phyloP scores from a whole-genome alignment of 2,797 vertebrate species.

The Typhlichthys subterraneus region DNA sequence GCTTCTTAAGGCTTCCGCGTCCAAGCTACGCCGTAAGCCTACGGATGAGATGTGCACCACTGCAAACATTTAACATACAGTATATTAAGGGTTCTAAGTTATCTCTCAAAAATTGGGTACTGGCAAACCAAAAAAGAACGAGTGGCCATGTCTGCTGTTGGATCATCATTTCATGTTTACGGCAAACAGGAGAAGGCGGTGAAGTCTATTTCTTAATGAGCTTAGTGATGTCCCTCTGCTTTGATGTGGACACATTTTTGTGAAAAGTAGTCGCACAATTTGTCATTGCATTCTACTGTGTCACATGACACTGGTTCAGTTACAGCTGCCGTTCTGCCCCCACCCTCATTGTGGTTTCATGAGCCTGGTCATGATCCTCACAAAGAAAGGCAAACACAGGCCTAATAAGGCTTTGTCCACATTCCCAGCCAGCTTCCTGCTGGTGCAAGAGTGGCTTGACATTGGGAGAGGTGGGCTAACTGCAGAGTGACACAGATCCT shows the following conservation, averaged over 20 bases:
- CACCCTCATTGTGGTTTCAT: not conserved
- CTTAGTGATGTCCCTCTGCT: conserved; percentile 35
- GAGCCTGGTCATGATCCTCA: conserved; percentile 27
- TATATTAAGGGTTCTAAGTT: no score
- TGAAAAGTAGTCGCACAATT: conserved; percentile 13
- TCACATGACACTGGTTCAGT: not conserved
- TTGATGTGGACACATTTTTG: conserved; percentile 54
- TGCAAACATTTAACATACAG: no score
- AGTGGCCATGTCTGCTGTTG: no score
- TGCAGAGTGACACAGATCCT: conserved; percentile 54
- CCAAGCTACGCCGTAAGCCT: no score
- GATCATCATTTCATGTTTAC: not conserved
- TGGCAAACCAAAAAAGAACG: no score
- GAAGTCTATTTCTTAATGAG: conserved; percentile 62
- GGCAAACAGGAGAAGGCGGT: conserved; percentile 17
- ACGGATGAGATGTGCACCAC: no score
- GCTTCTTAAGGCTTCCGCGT: no score
- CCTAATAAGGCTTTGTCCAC: conserved; percentile 25
- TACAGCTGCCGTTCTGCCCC: conserved; percentile 6
- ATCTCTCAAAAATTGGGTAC: no score
- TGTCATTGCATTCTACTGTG: conserved; percentile 8
- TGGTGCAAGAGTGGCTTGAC: conserved; percentile 19
- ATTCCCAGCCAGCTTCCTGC: conserved; percentile 45
- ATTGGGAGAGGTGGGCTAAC: conserved; percentile 34
- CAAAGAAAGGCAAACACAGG: conserved; percentile 16